Evolutionary conservation across 1,140 invertebrate genomes (phyloP), one percentile per base, ranked within the genome.

Genomic region (Hycleus cichorii): DNA sequence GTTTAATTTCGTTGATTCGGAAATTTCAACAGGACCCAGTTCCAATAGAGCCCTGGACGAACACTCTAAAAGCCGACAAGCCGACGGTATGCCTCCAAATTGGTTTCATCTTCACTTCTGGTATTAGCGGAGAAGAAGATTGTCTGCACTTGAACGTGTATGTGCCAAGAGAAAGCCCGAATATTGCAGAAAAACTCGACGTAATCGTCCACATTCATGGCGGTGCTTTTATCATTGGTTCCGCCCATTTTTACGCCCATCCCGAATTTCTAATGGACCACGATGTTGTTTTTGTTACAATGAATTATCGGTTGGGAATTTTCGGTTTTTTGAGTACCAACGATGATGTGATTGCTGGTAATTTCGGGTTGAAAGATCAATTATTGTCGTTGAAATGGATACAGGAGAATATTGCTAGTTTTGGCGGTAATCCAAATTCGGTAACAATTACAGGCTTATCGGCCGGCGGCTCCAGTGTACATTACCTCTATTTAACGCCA

Each of bases 301-400:
- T 86, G 1, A 84, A 83, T 66, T 86, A 84, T 66, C 69, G 85
- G 10, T 60, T 86, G 10, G 82, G 82, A 27, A 74, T 79, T 46
- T 48, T 53, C 59, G 62, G 64, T n/a, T 67, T 64, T 51, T 53
- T 68, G 32, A 66, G 62, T 51, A 69, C 67, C 0, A 62, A 60
- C 47, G 62, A 63, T 59, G 40, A 59, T 38, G 46, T 59, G 12
- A 45, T 66, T 64, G 69, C 85, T 47, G 71, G 80, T 58, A 70
- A 81, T 18, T 18, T 18, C 1, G 18, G 18, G 1, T 18, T 18
- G 18, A 18, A 18, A 18, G 18, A 18, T 18, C 18, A 18, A 18
- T 18, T 18, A 18, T 18, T 18, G 18, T 18, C 18, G 18, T 18
- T 18, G 18, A 18, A 18, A 18, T 18, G 18, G 18, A 18, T 18